Evolutionary conservation across 2,797 vertebrate genomes (phyloP), one percentile per base, ranked within the genome.

Genomic region (Rhadinocentrus ornatus): DNA sequence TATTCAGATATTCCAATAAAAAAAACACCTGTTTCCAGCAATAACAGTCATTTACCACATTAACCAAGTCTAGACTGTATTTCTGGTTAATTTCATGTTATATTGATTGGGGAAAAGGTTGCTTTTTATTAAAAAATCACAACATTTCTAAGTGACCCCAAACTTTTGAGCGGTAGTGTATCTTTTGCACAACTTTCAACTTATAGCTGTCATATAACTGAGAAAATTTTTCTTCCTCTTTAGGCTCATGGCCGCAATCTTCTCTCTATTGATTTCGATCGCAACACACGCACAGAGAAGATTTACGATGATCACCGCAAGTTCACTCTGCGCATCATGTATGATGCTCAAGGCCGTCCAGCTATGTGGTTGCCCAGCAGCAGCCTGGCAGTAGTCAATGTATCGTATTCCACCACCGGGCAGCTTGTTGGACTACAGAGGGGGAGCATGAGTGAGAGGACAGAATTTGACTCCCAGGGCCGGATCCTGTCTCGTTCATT

Each of bases 251-350:
- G 98, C 1, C 95, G 98, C 81, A 99, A 99, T 76, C 92, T 99
- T 44, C 92, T 99, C 55, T 99, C 98, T 71, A 99, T 99, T 0
- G 98, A 99, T 88, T 99, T 99, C 6, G 97, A 99, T 92, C 94
- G 98, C 44, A 99, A 99, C 91, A 99, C 98, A 0, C 96, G 97
- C 60, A 99, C 98, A 0, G 98, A 99, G 86, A 99, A 99, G 94
- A 98, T 99, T 85, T 99, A 99, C 2, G 98, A 99, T 0, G 98
- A 99, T 73, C 98, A 99, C 91, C 94, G 98, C 12, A 99, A 99
- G 80, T 99, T 99, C 86, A 98, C 96, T 0, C 92, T 99, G 75
- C 95, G 97, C 85, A 99, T 99, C 90, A 98, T 99, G 81, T 99
- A 99, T 1, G 98, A 99, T 69, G 95, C 96, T n/a, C 95, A 97